Evolutionary conservation across 2,797 vertebrate genomes (phyloP), one percentile per base, ranked within the genome.

Genomic region (Hoplostethus mediterraneus): DNA sequence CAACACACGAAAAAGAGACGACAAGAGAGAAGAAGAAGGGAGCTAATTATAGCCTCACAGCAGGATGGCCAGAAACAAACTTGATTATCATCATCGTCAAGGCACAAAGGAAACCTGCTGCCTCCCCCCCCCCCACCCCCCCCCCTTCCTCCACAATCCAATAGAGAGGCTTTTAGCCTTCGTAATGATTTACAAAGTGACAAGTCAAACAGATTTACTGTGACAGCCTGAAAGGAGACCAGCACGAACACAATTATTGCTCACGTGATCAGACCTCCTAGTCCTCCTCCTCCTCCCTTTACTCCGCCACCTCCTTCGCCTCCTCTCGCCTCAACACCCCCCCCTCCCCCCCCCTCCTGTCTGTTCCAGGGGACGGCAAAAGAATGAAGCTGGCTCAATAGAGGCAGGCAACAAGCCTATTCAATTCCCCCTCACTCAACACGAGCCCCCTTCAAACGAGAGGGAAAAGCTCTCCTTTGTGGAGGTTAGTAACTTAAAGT

Each of bases 161-260:
- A 95, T 96, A 96, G 96, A 94, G 95, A 96, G 90, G 95, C 94
- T 96, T 95, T 97, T 96, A 97, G 96, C 94, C 94, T 93, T 92
- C 90, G 88, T 96, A 96, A 97, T 96, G 94, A 97, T 97, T 98
- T 97, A 96, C 94, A 94, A 95, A 97, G 95, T 94, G 95, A 96
- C 96, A 95, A 95, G 94, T 94, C 95, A 96, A 96, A 97, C 88
- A 96, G 95, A 97, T 97, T 96, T 95, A 95, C 91, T 80, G 87
- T 88, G 94, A 96, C 95, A 95, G 94, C 88, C 90, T 96, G 95
- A 96, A 88, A 96, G 93, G 87, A 89, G 91, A 95, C 88, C 92
- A 94, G 94, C 92, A 89, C 85, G 94, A 95, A 95, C 93, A 94
- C 95, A 94, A 96, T 94, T 90, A 94, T 45, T 51, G 82, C 81